These are phyloP conservation scores for Opisthograptis luteolata DNA, from an alignment of 2,888 invertebrate species.

Conservation along the genomic window DNA sequence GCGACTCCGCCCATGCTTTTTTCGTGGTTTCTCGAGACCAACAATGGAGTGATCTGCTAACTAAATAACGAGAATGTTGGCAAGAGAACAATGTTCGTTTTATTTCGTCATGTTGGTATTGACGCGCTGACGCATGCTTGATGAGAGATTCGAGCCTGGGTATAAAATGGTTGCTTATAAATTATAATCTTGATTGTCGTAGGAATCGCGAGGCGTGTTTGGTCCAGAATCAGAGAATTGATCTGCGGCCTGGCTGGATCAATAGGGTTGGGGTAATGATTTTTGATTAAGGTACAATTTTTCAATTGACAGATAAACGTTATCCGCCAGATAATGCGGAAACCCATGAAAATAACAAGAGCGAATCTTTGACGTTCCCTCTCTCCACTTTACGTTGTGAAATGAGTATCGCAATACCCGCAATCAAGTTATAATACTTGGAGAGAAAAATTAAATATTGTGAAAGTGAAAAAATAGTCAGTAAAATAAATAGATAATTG, in stretches of 20 bases:
- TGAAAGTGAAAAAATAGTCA: no score
- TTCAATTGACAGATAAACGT: no score
- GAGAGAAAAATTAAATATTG: no score
- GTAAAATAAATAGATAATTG: no score
- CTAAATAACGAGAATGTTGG: constrained; percentile 76
- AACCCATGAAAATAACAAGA: no score
- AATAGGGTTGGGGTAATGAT: background rate
- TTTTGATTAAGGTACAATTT: background rate
- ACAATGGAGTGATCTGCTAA: constrained; percentile 83
- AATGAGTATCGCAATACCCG: no score
- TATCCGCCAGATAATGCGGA: no score
- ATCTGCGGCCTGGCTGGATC: constrained; percentile 11
- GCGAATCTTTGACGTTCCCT: no score
- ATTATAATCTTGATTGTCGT: constrained; percentile 12
- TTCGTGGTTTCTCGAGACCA: constrained; percentile 79
- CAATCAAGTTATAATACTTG: no score
- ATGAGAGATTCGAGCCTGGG: constrained; percentile 41
- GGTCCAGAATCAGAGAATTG: constrained; percentile 8
- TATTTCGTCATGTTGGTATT: constrained; percentile 52
- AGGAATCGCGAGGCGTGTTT: constrained; percentile 3
- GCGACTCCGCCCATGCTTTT: constrained; percentile 80
- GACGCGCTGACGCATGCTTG: constrained; percentile 43
- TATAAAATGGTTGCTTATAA: constrained; percentile 17
- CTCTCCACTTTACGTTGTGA: no score
- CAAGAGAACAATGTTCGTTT: constrained; percentile 62